Conservation (phyloP, 2,888 invertebrate genomes). For the Himalopsyche anomala region DNA sequence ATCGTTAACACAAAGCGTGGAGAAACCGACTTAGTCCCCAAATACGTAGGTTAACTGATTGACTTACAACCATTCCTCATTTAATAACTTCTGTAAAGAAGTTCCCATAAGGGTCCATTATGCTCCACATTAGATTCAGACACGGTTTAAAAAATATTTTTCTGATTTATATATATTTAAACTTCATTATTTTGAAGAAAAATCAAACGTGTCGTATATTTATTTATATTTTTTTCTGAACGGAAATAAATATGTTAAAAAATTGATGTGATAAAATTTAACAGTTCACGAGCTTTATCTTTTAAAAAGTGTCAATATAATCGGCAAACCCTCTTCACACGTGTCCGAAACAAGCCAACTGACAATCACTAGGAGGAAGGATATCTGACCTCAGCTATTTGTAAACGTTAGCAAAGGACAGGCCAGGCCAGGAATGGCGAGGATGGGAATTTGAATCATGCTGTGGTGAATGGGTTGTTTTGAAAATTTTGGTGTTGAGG, state of each 20-base stretch:
- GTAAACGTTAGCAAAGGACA: conserved; percentile 20
- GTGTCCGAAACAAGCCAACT: conserved; percentile 29
- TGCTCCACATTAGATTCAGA: no score
- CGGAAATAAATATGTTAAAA: background rate
- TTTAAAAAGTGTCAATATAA: conserved; percentile 1
- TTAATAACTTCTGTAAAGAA: no score
- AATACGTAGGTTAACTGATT: no score
- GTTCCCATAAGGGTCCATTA: no score
- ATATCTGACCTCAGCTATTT: conserved; percentile 31
- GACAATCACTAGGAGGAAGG: conserved; percentile 16
- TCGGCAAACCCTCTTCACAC: conserved; percentile 26
- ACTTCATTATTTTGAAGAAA: no score
- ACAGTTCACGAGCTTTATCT: background rate
- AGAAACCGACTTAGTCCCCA: no score
- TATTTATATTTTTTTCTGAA: no score
- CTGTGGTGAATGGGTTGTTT: conserved; percentile 8
- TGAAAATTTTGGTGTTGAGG: background rate
- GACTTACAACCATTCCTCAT: no score
- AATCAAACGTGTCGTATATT: no score
- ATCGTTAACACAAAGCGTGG: no score
- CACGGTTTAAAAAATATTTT: no score
- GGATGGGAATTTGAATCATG: conserved; percentile 26
- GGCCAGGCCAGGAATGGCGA: background rate
- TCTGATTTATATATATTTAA: no score
- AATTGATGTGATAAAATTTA: background rate